Conservation (phyloP, 2,113 vertebrate genomes). For the Danionella cerebrum region DNA sequence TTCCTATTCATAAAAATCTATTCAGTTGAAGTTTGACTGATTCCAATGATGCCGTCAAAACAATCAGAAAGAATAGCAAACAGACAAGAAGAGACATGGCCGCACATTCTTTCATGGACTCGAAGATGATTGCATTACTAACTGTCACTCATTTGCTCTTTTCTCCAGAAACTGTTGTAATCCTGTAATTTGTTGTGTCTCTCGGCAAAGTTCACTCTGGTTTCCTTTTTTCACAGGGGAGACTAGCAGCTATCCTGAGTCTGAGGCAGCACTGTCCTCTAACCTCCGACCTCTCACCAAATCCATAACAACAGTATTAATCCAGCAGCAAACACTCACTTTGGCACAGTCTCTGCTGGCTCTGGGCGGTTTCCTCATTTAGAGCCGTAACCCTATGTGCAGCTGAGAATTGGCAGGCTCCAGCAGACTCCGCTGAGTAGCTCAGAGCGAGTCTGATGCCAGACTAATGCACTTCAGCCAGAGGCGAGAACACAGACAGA, state of each 20-base stretch:
- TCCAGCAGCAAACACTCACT: not conserved
- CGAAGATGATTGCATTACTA: not conserved
- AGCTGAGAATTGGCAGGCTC: conserved; percentile 10
- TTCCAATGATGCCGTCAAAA: not conserved
- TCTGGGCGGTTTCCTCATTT: conserved; percentile 13
- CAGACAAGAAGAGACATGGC: not conserved
- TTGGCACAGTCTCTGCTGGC: not conserved
- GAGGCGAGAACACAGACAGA: not conserved
- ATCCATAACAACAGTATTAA: conserved; percentile 18
- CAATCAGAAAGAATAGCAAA: not conserved
- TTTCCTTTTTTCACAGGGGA: not conserved
- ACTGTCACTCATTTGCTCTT: not conserved
- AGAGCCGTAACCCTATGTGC: not conserved
- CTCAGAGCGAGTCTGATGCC: conserved; percentile 11
- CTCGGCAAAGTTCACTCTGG: not conserved
- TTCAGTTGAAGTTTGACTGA: no score
- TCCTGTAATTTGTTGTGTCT: conserved; percentile 18
- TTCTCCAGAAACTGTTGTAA: not conserved
- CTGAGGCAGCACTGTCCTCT: not conserved
- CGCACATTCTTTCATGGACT: not conserved
- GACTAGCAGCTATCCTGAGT: not conserved
- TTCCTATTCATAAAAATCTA: no score
- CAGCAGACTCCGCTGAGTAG: conserved; percentile 1
- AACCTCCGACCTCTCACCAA: conserved; percentile 9
- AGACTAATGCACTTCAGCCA: conserved; percentile 19